These are phyloP conservation scores for Phenacoccus solenopsis DNA, from an alignment of 1,140 invertebrate species.

Conservation along the genomic window DNA sequence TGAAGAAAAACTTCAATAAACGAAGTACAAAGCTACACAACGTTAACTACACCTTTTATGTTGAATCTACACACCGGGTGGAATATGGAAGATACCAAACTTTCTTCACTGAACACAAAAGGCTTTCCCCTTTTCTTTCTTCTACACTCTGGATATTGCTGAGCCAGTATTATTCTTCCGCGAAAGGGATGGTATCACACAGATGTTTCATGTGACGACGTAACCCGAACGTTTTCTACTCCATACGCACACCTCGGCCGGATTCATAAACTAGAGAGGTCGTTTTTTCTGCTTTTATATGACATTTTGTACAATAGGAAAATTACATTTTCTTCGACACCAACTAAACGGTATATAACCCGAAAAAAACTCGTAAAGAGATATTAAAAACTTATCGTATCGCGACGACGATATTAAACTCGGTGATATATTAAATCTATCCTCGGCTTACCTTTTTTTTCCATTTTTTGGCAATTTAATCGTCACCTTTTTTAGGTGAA, in stretches of 20 bases:
- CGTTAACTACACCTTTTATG: background rate
- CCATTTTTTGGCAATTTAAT: no score
- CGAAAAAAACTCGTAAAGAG: background rate
- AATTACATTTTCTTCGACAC: background rate
- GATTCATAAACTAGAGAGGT: background rate
- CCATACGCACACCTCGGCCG: background rate
- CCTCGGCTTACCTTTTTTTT: no score
- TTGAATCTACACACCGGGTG: background rate
- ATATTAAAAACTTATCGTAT: constrained; percentile 3
- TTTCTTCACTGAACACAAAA: constrained; percentile 2
- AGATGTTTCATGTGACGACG: background rate
- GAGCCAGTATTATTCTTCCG: background rate
- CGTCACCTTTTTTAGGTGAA: no score
- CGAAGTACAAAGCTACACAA: constrained; percentile 1
- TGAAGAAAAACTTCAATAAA: constrained; percentile 3
- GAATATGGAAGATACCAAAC: background rate
- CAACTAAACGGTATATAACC: background rate
- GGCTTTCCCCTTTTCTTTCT: background rate
- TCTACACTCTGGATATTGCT: no score
- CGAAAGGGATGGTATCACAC: background rate
- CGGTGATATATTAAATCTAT: background rate
- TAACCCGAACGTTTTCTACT: background rate
- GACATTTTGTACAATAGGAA: constrained; percentile 2
- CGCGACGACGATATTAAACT: background rate
- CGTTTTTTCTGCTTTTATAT: background rate